Base-by-base conservation (phyloP, 2,797 vertebrate genomes). In the Gymnoscopelus braueri region DNA sequence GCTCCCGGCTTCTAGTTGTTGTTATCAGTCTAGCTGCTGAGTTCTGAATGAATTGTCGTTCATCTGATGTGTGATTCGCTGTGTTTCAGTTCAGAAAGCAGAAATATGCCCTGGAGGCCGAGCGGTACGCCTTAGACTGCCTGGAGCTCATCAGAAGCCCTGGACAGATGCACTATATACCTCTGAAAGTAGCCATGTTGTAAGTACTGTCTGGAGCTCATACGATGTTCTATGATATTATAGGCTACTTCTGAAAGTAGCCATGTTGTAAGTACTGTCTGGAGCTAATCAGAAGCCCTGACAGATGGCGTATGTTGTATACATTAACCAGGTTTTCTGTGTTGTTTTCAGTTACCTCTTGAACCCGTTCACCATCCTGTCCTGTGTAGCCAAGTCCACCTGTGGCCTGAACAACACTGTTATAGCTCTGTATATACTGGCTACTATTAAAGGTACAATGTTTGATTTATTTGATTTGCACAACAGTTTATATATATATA, bases 361-460 rank as follows among this genome's bases (percentile, higher is more conserved):
- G 88, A 99, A 98, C 91, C 98, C 97, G 6, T 99, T 98, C 88
- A 97, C 95, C 61, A 91, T 99, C 90, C 91, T 98, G 78, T 98
- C 97, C 77, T 99, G 98, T 68, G 95, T 99, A 35, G 98, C 98
- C 75, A 98, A 98, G 91, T 98, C 97, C 1, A 99, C 98, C 32
- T 98, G 96, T 0, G 93, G 96, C 64, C 95, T 99, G 86, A 97
- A 98, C 94, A 99, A 99, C 56, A 90, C 96, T 2, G 76, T 98
- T 79, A 91, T 96, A 53, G 93, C 96, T 5, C 92, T 99, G 89
- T 98, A 98, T 93, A 90, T 99, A 91, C 93, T 99, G 86, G 70
- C 93, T 29, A 99, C 97, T 0, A 92, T 98, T 19, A 19, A 19
- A 94, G 97, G 98, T 99, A 89, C 84, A 2, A 0, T n/a, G n/a